Evolutionary conservation across 2,113 vertebrate species (phyloP), one percentile per base, ranked within the genome.

Genomic region (Rutilus rutilus): DNA sequence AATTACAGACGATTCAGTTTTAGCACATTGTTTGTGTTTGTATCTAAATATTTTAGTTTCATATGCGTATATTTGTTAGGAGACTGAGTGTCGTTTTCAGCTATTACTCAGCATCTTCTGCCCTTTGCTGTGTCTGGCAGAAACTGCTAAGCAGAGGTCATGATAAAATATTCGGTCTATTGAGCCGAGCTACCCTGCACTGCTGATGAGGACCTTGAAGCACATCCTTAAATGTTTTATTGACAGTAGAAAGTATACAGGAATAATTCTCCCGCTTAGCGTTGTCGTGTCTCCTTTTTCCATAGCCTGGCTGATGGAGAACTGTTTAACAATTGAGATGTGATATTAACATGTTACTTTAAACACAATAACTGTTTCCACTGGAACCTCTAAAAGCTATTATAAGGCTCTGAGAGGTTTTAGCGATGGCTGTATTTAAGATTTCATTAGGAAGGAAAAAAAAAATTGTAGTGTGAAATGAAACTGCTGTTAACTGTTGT

Each of bases 401-500:
- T 82, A 50, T 21, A 23, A 82, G 62, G 62, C 5, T 27, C 11
- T 69, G 64, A 69, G 30, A 69, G 42, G 64, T 69, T 69, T 69
- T 69, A 54, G 45, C 45, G 11, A 82, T 52, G 80, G 27, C 62
- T 65, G 36, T 82, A 52, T 82, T 82, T 52, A 82, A 67, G 62
- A 52, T 69, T 69, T 45, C 78, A 82, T 82, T 69, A 9, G 45
- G 45, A n/a, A 67, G 25, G n/a, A n/a, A 27, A 36, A 64, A n/a
- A 73, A 42, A 45, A 64, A 3, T 4, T 69, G 52, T 54, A 27
- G 64, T 82, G 80, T 69, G 45, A 82, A 82, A 69, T 69, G 78
- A 69, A 82, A 82, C 60, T 82, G 62, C 62, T 82, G 62, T 77
- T 80, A 65, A 50, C 60, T 85, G 69, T 74, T 80, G 36, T 23